These are phyloP conservation scores for Drosophila maculinotata DNA, from an alignment of 2,888 invertebrate species.

Conservation along the genomic window DNA sequence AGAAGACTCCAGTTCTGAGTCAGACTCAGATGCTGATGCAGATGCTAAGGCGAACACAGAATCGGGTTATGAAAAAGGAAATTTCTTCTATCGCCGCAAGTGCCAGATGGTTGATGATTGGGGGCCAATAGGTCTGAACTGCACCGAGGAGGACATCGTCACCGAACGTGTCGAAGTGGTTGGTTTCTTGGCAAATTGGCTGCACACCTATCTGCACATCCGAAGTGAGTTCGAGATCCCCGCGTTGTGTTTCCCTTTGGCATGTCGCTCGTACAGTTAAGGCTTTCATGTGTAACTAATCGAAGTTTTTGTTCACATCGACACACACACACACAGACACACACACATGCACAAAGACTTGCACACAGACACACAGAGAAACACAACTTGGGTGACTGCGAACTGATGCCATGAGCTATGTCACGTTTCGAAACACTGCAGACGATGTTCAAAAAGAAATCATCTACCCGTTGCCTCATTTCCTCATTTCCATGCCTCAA, in stretches of 20 bases:
- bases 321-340: constrained; percentile 19
- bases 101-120: constrained; percentile 76
- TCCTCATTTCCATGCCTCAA: constrained; percentile 24
- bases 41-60: constrained; percentile 8
- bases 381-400: constrained; percentile 20
- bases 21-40: background rate
- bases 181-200: constrained; percentile 90
- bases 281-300: constrained; percentile 69
- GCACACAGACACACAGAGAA: constrained; percentile 17
- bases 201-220: constrained; percentile 89
- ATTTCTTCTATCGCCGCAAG: constrained; percentile 75
- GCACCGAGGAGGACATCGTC: constrained; percentile 73
- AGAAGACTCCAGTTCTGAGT: constrained; percentile 1
- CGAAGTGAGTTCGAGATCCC: constrained; percentile 87
- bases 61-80: constrained; percentile 30
- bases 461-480: constrained; percentile 4
- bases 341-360: constrained; percentile 16
- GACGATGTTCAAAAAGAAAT: constrained; percentile 31
- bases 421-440: constrained; percentile 53
- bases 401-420: constrained; percentile 37
- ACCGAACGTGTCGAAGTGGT: constrained; percentile 85
- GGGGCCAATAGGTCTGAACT: constrained; percentile 79
- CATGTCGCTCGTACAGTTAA: constrained; percentile 49
- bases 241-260: constrained; percentile 15
- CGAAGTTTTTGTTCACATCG: constrained; percentile 52